Evolutionary conservation across 2,888 invertebrate species (phyloP).

Genomic region (Gastracanthus pulcherrimus): DNA sequence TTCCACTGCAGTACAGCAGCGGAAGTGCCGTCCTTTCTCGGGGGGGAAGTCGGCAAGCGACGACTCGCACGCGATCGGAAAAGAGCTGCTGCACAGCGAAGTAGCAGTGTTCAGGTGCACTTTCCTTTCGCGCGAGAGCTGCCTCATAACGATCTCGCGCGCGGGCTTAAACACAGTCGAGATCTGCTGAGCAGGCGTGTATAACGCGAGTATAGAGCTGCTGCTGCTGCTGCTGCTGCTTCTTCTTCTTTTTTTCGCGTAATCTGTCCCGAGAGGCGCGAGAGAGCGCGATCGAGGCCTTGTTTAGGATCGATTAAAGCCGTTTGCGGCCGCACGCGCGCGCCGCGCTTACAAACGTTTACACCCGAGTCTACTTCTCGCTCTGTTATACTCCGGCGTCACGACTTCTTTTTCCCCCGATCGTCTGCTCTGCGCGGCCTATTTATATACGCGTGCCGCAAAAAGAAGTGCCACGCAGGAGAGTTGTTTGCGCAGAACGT

Average conservation of each 20-base stretch:
- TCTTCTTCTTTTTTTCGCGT: constrained; percentile 22
- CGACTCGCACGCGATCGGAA: constrained; percentile 36
- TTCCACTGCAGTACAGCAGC: constrained; percentile 20
- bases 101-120: neutral
- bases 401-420: constrained; percentile 1
- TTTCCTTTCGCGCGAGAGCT: constrained; percentile 14
- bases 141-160: constrained; percentile 18
- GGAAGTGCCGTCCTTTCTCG: too few species aligned
- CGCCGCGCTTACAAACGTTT: neutral
- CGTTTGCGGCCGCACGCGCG: neutral
- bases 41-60: neutral
- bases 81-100: constrained; percentile 11
- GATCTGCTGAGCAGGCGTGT: neutral
- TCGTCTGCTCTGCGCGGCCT: neutral
- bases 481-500: neutral
- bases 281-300: constrained; percentile 16
- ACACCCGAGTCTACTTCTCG: too few species aligned
- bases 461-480: neutral
- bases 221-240: neutral
- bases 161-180: neutral
- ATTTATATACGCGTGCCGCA: neutral
- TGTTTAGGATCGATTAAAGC: constrained; percentile 44
- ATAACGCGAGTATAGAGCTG: too few species aligned
- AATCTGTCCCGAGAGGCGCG: constrained; percentile 26
- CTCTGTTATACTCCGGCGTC: too few species aligned